Evolutionary conservation across 2,888 invertebrate species (phyloP).

Genomic region (Eilema caniola): DNA sequence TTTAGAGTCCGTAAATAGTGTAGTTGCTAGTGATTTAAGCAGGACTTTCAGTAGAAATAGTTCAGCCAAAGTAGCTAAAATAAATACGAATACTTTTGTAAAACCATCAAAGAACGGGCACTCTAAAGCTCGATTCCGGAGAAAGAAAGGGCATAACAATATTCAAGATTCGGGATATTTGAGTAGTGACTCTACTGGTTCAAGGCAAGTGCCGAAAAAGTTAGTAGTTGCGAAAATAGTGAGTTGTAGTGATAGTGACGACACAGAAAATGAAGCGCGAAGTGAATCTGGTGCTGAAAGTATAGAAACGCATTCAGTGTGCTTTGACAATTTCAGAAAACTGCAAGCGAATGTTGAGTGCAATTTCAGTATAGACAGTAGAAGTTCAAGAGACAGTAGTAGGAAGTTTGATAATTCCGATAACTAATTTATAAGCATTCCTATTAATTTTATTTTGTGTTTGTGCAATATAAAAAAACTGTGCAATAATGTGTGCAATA

Average conservation of each 20-base stretch:
- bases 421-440: conserved; percentile 46
- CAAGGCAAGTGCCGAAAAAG: conserved; percentile 78
- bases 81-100: conserved; percentile 79
- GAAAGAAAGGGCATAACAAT: conserved; percentile 70
- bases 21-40: conserved; percentile 53
- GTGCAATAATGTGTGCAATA: conserved; percentile 60
- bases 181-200: conserved; percentile 92
- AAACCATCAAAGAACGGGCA: conserved; percentile 65
- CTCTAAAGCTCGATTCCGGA: conserved; percentile 64
- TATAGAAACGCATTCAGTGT: conserved; percentile 94
- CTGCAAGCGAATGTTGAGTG: conserved; percentile 64
- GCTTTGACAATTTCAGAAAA: conserved; percentile 91
- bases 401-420: conserved; percentile 57
- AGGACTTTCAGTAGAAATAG: conserved; percentile 65
- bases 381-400: conserved; percentile 60
- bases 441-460: conserved; percentile 48
- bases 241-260: conserved; percentile 91
- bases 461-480: conserved; percentile 70
- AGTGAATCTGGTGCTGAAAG: conserved; percentile 96
- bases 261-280: conserved; percentile 92
- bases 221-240: conserved; percentile 82
- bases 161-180: conserved; percentile 94
- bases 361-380: conserved; percentile 55
- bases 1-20: conserved; percentile 53
- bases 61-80: conserved; percentile 53